Conservation (phyloP, 2,113 vertebrate species). For the Gavialis gangeticus region DNA sequence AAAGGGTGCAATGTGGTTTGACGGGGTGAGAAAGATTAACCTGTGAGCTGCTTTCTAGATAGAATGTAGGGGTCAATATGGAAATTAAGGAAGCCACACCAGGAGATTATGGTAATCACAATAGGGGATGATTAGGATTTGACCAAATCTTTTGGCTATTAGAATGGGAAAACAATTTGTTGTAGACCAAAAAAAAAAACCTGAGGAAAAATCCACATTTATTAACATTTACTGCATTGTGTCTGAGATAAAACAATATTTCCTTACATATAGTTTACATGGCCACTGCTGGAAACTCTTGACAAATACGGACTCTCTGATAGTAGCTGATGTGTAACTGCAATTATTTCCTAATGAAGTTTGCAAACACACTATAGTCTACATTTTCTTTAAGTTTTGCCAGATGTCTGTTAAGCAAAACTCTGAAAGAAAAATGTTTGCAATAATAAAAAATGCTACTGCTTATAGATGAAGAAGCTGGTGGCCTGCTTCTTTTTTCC, state of each 20-base stretch:
- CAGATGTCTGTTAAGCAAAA: not conserved
- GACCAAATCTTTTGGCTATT: not conserved
- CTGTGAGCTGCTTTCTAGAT: not conserved
- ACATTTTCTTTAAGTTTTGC: not conserved
- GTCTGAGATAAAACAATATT: not conserved
- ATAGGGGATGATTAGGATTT: not conserved
- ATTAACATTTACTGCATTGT: not conserved
- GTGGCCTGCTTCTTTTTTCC: not conserved
- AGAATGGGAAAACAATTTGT: not conserved
- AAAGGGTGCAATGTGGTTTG: not conserved
- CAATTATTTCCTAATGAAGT: not conserved
- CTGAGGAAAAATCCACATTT: not conserved
- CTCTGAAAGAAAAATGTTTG: not conserved
- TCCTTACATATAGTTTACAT: not conserved
- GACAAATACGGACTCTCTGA: not conserved
- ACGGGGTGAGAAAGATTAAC: not conserved
- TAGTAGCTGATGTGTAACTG: not conserved
- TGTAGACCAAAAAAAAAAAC: not conserved
- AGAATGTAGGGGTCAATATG: not conserved
- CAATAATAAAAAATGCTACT: not conserved
- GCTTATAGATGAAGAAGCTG: not conserved
- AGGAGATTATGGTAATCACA: not conserved
- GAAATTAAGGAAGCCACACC: conserved; percentile 1
- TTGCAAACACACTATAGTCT: not conserved
- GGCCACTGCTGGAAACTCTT: not conserved